phyloP scores from a whole-genome alignment of 2,113 vertebrate genomes.

The Felis catus region DNA sequence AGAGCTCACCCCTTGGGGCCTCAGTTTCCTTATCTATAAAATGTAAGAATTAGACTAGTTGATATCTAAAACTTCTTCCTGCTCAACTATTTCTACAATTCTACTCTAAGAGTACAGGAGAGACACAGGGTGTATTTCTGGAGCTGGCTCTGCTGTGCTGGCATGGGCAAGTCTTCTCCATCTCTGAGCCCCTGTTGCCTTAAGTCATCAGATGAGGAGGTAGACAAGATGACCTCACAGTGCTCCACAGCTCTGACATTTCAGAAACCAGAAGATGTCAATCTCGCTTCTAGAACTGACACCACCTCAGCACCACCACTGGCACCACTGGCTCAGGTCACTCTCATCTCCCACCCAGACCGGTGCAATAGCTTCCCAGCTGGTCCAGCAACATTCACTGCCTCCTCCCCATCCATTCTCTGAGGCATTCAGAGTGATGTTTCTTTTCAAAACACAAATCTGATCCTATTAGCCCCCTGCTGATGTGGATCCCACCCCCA shows the following conservation, averaged over 20 bases:
- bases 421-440: not conserved
- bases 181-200: not conserved
- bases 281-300: not conserved
- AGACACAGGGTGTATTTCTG: not conserved
- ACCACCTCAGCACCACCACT: not conserved
- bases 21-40: slow-evolving; percentile 36
- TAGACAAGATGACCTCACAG: not conserved
- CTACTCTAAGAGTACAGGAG: not conserved
- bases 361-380: not conserved
- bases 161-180: not conserved
- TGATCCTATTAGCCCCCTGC: not conserved
- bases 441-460: slow-evolving; percentile 17
- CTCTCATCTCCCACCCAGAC: not conserved
- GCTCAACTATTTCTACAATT: not conserved
- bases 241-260: not conserved
- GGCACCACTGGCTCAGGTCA: not conserved
- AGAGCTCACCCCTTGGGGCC: not conserved
- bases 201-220: not conserved
- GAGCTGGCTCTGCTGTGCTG: not conserved
- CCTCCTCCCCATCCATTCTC: not conserved
- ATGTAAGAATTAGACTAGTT: not conserved
- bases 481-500: not conserved
- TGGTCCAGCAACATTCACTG: not conserved
- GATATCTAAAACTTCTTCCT: not conserved
- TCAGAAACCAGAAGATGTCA: not conserved